These are phyloP conservation scores for Nesogale talazaci DNA, from an alignment of 2,113 vertebrate genomes.

Conservation along the genomic window DNA sequence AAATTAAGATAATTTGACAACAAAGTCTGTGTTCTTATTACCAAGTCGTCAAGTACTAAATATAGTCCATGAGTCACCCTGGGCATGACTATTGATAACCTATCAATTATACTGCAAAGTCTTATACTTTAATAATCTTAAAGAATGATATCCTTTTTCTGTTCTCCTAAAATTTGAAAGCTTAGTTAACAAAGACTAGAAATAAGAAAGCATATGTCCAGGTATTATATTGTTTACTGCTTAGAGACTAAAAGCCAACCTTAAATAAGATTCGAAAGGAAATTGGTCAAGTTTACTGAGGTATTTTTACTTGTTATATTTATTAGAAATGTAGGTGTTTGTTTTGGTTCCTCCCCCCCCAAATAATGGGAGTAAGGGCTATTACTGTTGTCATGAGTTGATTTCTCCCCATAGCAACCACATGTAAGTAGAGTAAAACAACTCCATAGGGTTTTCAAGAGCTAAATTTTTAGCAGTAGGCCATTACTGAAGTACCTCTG, in stretches of 20 bases:
- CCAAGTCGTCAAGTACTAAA: background rate
- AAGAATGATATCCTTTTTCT: background rate
- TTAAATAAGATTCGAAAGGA: background rate
- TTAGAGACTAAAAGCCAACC: constrained; percentile 12
- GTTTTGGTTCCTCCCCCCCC: too few species aligned
- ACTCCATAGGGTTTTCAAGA: background rate
- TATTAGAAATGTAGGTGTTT: too few species aligned
- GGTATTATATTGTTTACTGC: background rate
- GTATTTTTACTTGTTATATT: background rate
- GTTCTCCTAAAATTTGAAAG: constrained; percentile 5
- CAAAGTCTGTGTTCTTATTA: background rate
- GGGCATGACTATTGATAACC: background rate
- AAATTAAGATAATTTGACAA: background rate
- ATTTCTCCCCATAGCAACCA: too few species aligned
- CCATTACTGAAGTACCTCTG: background rate
- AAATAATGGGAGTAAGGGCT: too few species aligned
- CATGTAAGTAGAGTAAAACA: constrained; percentile 3
- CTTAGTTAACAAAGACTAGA: background rate
- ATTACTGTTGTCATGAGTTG: background rate
- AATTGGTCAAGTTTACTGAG: background rate
- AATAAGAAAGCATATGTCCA: background rate
- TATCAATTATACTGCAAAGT: background rate
- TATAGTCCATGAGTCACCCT: background rate
- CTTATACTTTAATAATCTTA: background rate
- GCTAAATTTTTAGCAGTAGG: background rate